Evolutionary conservation across 1,140 invertebrate species (phyloP), one percentile per base, ranked within the genome.

Genomic region (Drosophila ambigua): DNA sequence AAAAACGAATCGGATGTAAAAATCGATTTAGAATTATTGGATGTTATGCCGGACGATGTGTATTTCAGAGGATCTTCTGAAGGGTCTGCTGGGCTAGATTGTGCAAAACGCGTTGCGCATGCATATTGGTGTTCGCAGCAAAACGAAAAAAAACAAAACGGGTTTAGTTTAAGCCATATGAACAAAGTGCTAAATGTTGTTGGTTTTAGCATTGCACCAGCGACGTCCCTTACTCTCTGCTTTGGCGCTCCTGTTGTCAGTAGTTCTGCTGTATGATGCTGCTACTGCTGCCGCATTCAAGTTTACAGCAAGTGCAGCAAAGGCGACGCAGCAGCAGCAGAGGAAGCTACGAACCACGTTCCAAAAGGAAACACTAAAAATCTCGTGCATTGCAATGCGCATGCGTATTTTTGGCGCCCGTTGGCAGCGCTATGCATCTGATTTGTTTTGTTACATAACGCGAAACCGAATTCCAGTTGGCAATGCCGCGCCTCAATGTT

Each of bases 281-380:
- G 54, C 71, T 35, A 16, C 24, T 26, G 13, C 41, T 11, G 20
- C 20, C 20, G 2, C 48, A 51, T 77, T 77, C 74, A 26, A 77
- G 74, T 77, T 85, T 66, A 76, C 31, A 64, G 68, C 67, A 84
- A 72, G 66, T 84, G 78, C 61, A 81, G 26, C 54, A 46, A 35
- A 35, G 9, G 31, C 31, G 31, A 35, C 9, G 31, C 9, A 11
- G 9, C 8, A 11, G 31, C 31, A 35, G 31, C 31, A 35, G 3
- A 35, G 35, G 55, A 43, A 66, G 55, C 43, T 55, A 65, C 66
- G 72, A 85, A 72, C 23, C 66, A 60, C 72, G 66, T 73, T 64
- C 35, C 64, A 43, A 79, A 82, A 72, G 64, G 51, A 63, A 52
- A 71, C 55, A 60, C 64, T 39, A 74, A 59, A 64, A 59, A 51